Base-by-base conservation (phyloP, 2,797 vertebrate species). In the Fistularia tabacaria region DNA sequence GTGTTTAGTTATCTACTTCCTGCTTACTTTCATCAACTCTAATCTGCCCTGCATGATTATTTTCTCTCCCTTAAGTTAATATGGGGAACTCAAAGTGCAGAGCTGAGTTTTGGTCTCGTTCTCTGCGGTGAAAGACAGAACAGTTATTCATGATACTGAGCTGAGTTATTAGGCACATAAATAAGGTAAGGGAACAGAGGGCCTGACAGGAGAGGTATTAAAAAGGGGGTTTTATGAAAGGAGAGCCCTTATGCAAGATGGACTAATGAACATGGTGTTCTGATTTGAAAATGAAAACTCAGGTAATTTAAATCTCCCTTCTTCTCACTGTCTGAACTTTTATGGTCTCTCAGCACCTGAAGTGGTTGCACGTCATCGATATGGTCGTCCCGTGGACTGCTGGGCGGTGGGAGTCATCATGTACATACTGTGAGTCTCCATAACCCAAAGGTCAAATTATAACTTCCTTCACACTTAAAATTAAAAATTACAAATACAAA, bases 391-490 rank as follows among this genome's bases (percentile, higher is more conserved):
- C 14, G 92, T 94, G 59, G 93, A 94, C 84, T 94, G 93, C 80
- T 94, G 93, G 93, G 93, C 93, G 12, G 92, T 94, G 50, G 93
- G 93, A 44, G 92, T 94, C 54, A 92, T 94, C 53, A 93, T 91
- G 92, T 94, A 69, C 69, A 93, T 94, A 76, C 87, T 94, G 93
- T 94, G 73, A 93, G 93, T 91, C 68, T 70, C 14, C 48, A 49
- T 64, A 43, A 14, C 0, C 11, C 42, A 45, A 12, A n/a, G 42
- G 42, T 9, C 11, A 53, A 43, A 41, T 10, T 12, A 25, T 7
- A 45, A 45, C 39, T 41, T 43, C 43, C 36, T 53, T 25, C 25
- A 25, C 25, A 25, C 25, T 25, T 25, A 25, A 25, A 25, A 25
- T 25, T n/a, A n/a, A n/a, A n/a, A n/a, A n/a, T n/a, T n/a, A n/a